A percentile compares a stretch with the other conserved stretches of the same genome.
These are phyloP conservation scores for Mus minutoides DNA, from an alignment of 2,797 vertebrate genomes.

Conservation along the genomic window DNA sequence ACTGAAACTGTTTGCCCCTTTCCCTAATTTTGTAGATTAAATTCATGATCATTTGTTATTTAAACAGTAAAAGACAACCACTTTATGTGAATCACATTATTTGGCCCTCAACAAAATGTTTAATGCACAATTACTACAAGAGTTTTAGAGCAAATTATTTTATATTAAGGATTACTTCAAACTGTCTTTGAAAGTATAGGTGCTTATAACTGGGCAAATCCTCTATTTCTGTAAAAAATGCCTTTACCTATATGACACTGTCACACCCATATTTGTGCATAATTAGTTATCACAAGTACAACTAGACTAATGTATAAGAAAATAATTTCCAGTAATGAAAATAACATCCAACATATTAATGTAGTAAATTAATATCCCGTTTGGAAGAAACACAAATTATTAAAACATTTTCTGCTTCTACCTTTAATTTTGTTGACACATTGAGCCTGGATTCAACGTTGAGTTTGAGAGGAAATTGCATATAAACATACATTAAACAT, in stretches of 20 bases:
- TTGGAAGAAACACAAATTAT: not conserved
- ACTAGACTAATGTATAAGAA: accelerated
- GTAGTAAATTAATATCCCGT: not conserved
- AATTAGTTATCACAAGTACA: not conserved
- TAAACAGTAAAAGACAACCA: not conserved
- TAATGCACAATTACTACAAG: not conserved
- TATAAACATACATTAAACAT: conserved; percentile 9
- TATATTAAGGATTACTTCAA: not conserved
- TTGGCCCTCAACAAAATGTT: not conserved
- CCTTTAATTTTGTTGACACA: not conserved
- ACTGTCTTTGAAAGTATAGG: not conserved
- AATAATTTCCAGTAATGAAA: conserved; percentile 19
- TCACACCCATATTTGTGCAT: not conserved
- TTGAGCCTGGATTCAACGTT: conserved; percentile 8
- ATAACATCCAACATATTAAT: conserved; percentile 19
- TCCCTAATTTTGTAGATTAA: not conserved
- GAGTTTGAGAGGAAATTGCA: not conserved
- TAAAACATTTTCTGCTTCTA: not conserved
- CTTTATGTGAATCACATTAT: not conserved
- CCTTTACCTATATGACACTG: not conserved
- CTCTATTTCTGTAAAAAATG: not conserved
- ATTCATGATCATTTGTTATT: not conserved
- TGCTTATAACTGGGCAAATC: not conserved
- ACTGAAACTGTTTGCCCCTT: not conserved
- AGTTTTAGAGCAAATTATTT: not conserved